Evolutionary conservation across 2,888 invertebrate species (phyloP).

Genomic region (Psylliodes chrysocephalus): DNA sequence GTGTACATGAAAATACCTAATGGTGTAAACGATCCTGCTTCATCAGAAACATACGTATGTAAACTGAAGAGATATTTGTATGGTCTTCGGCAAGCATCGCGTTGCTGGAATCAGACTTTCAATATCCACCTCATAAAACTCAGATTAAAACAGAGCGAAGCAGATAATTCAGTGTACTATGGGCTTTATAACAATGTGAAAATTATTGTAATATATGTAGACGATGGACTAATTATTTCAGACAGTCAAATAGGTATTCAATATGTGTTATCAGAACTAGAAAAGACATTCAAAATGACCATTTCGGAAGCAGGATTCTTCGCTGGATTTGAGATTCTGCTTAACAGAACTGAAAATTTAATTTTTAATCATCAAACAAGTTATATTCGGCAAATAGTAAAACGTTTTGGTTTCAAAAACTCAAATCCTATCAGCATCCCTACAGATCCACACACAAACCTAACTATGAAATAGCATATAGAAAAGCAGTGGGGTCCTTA

Average conservation of each 20-base stretch:
- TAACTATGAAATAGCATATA: conserved; percentile 14
- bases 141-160: conserved; percentile 4
- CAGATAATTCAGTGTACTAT: conserved; percentile 23
- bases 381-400: conserved; percentile 9
- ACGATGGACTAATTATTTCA: conserved; percentile 21
- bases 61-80: conserved; percentile 6
- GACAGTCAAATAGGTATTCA: not conserved
- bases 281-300: not conserved
- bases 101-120: conserved; percentile 3
- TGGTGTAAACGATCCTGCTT: not conserved
- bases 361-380: not conserved
- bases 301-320: not conserved
- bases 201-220: conserved; percentile 22
- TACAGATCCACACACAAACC: conserved; percentile 9
- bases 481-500: conserved; percentile 26
- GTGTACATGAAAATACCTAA: conserved; percentile 4
- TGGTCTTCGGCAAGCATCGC: conserved; percentile 13
- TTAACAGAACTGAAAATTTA: not conserved
- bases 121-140: conserved; percentile 1
- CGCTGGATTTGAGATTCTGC: conserved; percentile 8
- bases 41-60: not conserved
- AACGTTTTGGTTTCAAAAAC: conserved; percentile 11
- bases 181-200: not conserved
- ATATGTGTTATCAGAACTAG: not conserved
- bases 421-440: conserved; percentile 12